Conservation (phyloP, 2,888 invertebrate genomes). For the Watsonalla cultraria region DNA sequence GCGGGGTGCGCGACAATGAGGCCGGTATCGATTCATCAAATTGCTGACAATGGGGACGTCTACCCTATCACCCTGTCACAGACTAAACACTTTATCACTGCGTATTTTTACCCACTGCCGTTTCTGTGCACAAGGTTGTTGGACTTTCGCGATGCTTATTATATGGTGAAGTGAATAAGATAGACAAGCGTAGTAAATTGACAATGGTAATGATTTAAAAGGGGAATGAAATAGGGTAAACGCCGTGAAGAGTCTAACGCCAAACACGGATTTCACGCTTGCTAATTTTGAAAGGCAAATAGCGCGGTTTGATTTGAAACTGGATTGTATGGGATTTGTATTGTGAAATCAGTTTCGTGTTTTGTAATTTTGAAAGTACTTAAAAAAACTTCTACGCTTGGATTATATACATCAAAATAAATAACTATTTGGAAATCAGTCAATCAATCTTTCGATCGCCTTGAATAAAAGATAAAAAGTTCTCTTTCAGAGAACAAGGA, state of each 20-base stretch:
- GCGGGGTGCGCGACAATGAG: slow-evolving; percentile 61
- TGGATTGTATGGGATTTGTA: slow-evolving; percentile 26
- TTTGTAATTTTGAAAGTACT: no score
- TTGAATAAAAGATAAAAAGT: no score
- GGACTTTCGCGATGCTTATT: slow-evolving; percentile 31
- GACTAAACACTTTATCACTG: slow-evolving; percentile 17
- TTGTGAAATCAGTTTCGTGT: slow-evolving; percentile 23
- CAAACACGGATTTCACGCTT: slow-evolving; percentile 73
- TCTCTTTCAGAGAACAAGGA: no score
- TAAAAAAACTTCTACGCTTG: no score
- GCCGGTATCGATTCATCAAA: slow-evolving; percentile 67
- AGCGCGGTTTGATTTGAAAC: slow-evolving; percentile 57
- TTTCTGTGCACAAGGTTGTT: slow-evolving; percentile 6
- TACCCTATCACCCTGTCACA: slow-evolving; percentile 48
- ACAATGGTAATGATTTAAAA: slow-evolving; percentile 71
- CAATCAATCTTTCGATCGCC: no score
- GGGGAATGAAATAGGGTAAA: slow-evolving; percentile 67
- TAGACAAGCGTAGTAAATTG: slow-evolving; percentile 64
- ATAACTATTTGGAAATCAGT: no score
- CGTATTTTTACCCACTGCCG: slow-evolving; percentile 23
- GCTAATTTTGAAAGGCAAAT: slow-evolving; percentile 38
- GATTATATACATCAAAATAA: no score
- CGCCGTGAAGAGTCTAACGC: slow-evolving; percentile 67
- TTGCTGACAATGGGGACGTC: slow-evolving; percentile 54
- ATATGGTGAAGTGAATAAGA: slow-evolving; percentile 44